phyloP scores from a whole-genome alignment of 1,140 invertebrate genomes.

The Drosophila sturtevanti region DNA sequence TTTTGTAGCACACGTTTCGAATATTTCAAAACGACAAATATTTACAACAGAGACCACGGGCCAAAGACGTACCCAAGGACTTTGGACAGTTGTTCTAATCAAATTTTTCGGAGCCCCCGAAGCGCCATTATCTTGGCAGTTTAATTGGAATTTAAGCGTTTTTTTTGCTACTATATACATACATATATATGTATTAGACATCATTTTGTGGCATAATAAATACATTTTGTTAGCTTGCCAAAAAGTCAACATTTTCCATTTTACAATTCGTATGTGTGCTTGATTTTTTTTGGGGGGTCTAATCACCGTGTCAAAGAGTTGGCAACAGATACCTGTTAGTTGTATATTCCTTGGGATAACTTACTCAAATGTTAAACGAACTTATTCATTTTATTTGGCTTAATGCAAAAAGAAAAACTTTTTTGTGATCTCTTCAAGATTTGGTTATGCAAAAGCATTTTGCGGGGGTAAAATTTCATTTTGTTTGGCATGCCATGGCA shows the following conservation, averaged over 20 bases:
- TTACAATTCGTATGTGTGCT: background rate
- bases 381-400: slow-evolving; percentile 3
- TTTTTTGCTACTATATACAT: background rate
- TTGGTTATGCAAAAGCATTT: slow-evolving; percentile 14
- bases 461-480: background rate
- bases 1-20: slow-evolving; percentile 17
- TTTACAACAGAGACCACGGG: background rate
- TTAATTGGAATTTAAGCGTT: slow-evolving; percentile 18
- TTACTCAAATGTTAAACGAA: slow-evolving; percentile 1
- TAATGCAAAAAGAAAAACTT: background rate
- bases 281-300: background rate
- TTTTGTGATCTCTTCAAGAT: slow-evolving; percentile 9
- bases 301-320: slow-evolving; percentile 9
- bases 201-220: slow-evolving; percentile 12
- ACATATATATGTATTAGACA: background rate
- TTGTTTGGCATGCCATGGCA: background rate
- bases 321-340: background rate
- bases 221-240: background rate
- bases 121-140: slow-evolving; percentile 8
- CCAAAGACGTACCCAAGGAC: background rate
- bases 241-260: background rate
- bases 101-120: background rate
- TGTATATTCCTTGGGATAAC: background rate
- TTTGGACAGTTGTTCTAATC: slow-evolving; percentile 8
- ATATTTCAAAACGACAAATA: slow-evolving; percentile 1